phyloP scores from a whole-genome alignment of 53 echinoderm and acorn worm genomes.

The Pentamera pediparva region DNA sequence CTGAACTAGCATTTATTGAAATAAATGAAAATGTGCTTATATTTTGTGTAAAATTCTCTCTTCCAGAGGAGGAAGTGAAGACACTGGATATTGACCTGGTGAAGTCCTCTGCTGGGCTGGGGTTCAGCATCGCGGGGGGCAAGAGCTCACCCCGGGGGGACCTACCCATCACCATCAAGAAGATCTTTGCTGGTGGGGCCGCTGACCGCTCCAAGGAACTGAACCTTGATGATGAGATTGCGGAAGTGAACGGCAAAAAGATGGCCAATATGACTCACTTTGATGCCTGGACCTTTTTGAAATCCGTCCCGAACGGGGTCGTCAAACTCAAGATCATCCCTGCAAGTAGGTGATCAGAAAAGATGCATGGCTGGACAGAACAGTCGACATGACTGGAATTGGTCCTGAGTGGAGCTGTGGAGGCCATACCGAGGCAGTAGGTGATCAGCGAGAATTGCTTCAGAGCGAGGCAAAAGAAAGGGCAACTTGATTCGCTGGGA shows the following conservation, averaged over 20 bases:
- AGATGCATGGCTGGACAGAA: too few species aligned
- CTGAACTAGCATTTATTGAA: too few species aligned
- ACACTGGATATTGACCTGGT: conserved; percentile 74
- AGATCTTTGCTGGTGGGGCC: conserved; percentile 91
- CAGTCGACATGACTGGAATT: too few species aligned
- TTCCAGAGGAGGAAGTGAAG: conserved; percentile 55
- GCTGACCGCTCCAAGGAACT: conserved; percentile 71
- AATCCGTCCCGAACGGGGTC: conserved; percentile 79
- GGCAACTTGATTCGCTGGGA: too few species aligned
- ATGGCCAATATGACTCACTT: conserved; percentile 72
- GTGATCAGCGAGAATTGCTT: background rate
- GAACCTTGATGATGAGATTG: conserved; percentile 73
- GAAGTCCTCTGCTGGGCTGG: conserved; percentile 82
- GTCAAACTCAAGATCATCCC: conserved; percentile 79
- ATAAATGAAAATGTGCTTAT: too few species aligned
- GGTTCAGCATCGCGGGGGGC: conserved; percentile 96
- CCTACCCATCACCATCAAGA: conserved; percentile 91
- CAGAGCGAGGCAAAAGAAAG: too few species aligned
- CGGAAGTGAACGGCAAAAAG: conserved; percentile 70
- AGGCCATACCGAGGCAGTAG: background rate
- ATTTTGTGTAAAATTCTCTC: background rate
- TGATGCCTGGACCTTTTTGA: conserved; percentile 98
- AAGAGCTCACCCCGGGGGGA: conserved; percentile 86
- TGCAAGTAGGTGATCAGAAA: conserved; percentile 35
- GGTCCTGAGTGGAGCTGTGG: background rate